Conservation (phyloP, 2,888 invertebrate species). For the Oligia latruncula region DNA sequence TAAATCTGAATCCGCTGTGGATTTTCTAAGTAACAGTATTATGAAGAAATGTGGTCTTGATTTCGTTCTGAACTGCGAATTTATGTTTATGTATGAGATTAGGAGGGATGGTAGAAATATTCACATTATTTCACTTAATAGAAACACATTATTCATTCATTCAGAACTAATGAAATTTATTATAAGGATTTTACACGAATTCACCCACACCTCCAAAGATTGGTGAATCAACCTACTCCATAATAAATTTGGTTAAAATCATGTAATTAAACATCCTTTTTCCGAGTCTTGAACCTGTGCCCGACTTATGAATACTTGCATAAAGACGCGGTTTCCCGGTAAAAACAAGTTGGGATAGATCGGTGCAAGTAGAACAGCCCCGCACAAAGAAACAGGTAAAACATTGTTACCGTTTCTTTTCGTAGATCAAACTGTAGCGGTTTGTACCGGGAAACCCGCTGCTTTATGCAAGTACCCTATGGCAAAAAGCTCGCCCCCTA, state of each 20-base stretch:
- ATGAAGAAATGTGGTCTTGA: conserved; percentile 10
- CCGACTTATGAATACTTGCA: too few species aligned
- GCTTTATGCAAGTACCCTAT: neutral
- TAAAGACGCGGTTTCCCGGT: too few species aligned
- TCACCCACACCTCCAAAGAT: neutral
- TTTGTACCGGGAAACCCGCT: neutral
- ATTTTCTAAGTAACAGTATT: conserved; percentile 13
- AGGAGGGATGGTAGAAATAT: neutral
- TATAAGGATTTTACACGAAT: neutral
- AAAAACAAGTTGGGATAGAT: too few species aligned
- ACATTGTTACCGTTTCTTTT: too few species aligned
- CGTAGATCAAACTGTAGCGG: too few species aligned
- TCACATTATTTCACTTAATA: neutral
- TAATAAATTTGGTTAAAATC: neutral
- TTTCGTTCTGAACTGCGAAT: neutral
- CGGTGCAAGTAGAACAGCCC: too few species aligned
- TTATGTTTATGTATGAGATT: neutral
- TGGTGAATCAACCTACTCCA: neutral
- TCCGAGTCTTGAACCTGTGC: too few species aligned
- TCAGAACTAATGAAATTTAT: neutral
- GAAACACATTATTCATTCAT: neutral
- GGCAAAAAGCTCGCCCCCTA: too few species aligned
- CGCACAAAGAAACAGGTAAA: neutral
- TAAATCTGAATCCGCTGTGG: conserved; percentile 37
- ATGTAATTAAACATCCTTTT: too few species aligned